Evolutionary conservation across 2,888 invertebrate species (phyloP), one percentile per base, ranked within the genome.

Genomic region (Microplitis deprimator): DNA sequence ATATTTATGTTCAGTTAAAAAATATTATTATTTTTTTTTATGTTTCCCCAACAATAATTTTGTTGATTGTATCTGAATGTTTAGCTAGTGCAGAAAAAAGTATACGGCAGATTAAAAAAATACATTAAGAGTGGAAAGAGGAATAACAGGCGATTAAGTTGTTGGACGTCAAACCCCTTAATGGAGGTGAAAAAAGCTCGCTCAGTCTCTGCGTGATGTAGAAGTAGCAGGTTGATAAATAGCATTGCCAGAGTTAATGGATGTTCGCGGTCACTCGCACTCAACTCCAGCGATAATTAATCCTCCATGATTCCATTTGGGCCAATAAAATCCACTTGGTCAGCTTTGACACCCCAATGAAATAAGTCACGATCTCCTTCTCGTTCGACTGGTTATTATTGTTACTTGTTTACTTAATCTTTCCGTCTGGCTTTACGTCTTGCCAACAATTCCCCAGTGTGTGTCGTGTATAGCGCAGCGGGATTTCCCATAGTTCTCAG

Each of bases 241-340:
- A 68, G 65, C 69, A 71, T 76, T 17, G 39, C 68, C 17, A 16
- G 16, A 39, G 65, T 77, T 77, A 73, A 77, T 77, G 68, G 65
- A 73, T 77, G 68, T 68, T 77, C 68, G 65, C 71, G 40, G 75
- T 74, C 69, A 77, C 68, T 72, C 69, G 68, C 79, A 79, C 79
- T 84, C 78, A 83, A 82, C 83, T 79, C 76, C 79, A 0, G 70
- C 75, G 75, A 80, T 82, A 84, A 85, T 83, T 82, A 84, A 85
- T 85, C 84, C 79, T 81, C 79, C 60, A 76, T 80, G 38, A 38
- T 65, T 50, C 78, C 77, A 85, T 85, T 85, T 80, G 70, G 79
- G 76, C 81, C 81, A 82, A 84, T 85, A 81, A 84, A 83, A 80
- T 79, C 79, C 64, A 69, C 72, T 68, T 75, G 71, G 60, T 75